Conservation (phyloP, 2,113 vertebrate genomes). For the Ochotona curzoniae region DNA sequence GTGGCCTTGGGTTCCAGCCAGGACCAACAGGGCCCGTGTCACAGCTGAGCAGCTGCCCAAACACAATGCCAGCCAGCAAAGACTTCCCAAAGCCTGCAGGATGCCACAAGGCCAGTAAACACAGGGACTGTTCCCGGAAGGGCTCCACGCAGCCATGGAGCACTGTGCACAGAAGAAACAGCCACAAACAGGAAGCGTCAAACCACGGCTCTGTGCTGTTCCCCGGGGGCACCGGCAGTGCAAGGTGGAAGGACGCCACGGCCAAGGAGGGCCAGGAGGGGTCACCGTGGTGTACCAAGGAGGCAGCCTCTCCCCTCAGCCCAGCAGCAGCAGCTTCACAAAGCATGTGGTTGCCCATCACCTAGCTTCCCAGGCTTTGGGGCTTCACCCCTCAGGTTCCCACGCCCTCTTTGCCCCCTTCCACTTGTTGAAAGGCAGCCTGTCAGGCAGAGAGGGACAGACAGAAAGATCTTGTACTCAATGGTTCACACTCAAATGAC, state of each 20-base stretch:
- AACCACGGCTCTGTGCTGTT: too few relatives aligned
- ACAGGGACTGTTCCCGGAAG: background rate
- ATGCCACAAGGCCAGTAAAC: accelerated
- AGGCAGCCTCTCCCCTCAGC: too few relatives aligned
- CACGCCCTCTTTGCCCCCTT: too few relatives aligned
- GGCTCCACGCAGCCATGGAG: background rate
- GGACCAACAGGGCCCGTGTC: background rate
- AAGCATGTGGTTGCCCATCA: too few relatives aligned
- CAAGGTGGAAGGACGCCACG: background rate
- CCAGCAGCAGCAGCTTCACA: too few relatives aligned
- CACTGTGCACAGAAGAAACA: background rate
- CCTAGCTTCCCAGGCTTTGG: too few relatives aligned
- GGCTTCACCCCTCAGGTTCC: too few relatives aligned
- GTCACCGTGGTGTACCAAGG: too few relatives aligned
- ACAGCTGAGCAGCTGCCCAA: background rate
- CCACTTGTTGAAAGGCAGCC: too few relatives aligned
- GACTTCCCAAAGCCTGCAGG: accelerated
- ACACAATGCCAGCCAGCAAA: background rate
- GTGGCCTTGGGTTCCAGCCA: accelerated
- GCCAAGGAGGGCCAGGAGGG: accelerated
- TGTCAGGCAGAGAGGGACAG: too few relatives aligned
- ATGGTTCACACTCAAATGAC: too few relatives aligned
- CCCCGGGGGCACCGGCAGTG: background rate
- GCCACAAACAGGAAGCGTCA: slow-evolving; percentile 60
- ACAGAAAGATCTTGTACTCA: too few relatives aligned